These are phyloP conservation scores for Automeris io DNA, from an alignment of 2,888 invertebrate species.

Conservation along the genomic window DNA sequence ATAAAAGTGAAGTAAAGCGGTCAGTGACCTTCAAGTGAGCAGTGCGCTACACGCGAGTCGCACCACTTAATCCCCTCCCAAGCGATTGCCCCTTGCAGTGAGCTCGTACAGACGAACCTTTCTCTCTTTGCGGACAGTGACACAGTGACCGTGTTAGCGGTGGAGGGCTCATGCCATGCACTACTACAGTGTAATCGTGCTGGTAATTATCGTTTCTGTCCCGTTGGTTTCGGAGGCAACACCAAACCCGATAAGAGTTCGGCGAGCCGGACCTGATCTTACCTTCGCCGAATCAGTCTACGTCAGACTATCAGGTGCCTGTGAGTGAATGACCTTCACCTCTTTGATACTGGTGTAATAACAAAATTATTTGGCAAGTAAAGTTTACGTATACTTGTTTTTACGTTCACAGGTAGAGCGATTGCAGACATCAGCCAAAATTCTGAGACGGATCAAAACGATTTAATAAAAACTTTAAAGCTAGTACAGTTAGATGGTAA, in stretches of 20 bases:
- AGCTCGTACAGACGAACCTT: conserved; percentile 47
- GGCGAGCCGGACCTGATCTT: conserved; percentile 31
- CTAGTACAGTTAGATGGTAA: conserved; percentile 47
- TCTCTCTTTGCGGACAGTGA: conserved; percentile 64
- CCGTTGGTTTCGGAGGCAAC: conserved; percentile 22
- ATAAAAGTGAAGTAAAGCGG: conserved; percentile 17
- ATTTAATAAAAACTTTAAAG: conserved; percentile 57
- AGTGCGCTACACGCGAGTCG: conserved; percentile 39
- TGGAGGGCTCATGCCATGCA: conserved; percentile 59
- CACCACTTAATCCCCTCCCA: conserved; percentile 61
- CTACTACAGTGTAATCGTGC: conserved; percentile 36
- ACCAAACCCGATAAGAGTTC: conserved; percentile 20
- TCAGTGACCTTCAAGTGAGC: conserved; percentile 33
- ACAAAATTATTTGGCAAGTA: background rate
- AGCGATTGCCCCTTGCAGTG: conserved; percentile 26
- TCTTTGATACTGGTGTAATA: conserved; percentile 14
- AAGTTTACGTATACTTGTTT: conserved; percentile 4
- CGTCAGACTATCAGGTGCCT: conserved; percentile 61
- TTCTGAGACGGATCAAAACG: conserved; percentile 41
- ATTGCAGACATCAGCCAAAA: conserved; percentile 59
- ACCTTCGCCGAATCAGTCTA: conserved; percentile 62
- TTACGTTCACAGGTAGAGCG: conserved; percentile 54
- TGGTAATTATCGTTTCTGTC: conserved; percentile 33
- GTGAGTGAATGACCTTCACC: conserved; percentile 46
- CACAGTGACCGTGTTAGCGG: conserved; percentile 66